These are phyloP conservation scores for Pinctada fucata DNA, from an alignment of 2,888 invertebrate genomes.

Conservation along the genomic window DNA sequence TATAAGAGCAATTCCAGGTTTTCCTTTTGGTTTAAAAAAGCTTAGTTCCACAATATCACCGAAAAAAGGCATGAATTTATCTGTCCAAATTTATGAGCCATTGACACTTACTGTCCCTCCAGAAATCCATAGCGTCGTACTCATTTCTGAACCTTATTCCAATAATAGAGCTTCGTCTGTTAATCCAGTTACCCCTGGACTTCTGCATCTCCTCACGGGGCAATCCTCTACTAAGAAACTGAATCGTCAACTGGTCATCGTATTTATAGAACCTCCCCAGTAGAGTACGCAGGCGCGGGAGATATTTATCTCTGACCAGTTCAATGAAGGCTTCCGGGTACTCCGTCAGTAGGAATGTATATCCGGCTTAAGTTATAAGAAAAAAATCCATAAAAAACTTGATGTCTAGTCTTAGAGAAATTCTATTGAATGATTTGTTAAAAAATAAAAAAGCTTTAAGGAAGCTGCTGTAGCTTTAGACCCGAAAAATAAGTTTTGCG, in stretches of 20 bases:
- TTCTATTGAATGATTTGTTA: too few relatives aligned
- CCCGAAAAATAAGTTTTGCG: too few relatives aligned
- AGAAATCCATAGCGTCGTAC: conserved; percentile 12
- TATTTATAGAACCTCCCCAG: neutral
- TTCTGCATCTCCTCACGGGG: neutral
- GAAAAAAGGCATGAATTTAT: too few relatives aligned
- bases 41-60: too few relatives aligned
- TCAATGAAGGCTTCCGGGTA: neutral
- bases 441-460: neutral
- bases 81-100: too few relatives aligned
- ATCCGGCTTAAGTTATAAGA: too few relatives aligned
- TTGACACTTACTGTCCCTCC: conserved; percentile 13
- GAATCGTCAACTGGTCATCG: neutral
- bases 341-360: neutral
- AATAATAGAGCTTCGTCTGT: neutral
- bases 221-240: neutral
- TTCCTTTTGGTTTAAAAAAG: too few relatives aligned
- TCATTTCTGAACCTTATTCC: neutral
- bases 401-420: too few relatives aligned
- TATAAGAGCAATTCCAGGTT: too few relatives aligned
- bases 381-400: too few relatives aligned
- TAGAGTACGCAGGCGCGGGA: neutral
- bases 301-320: neutral
- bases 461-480: neutral
- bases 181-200: conserved; percentile 14